Percentiles rank a stretch among this genome's conserved stretches.
phyloP scores from a whole-genome alignment of 2,113 vertebrate species.

The Zapus hudsonius region DNA sequence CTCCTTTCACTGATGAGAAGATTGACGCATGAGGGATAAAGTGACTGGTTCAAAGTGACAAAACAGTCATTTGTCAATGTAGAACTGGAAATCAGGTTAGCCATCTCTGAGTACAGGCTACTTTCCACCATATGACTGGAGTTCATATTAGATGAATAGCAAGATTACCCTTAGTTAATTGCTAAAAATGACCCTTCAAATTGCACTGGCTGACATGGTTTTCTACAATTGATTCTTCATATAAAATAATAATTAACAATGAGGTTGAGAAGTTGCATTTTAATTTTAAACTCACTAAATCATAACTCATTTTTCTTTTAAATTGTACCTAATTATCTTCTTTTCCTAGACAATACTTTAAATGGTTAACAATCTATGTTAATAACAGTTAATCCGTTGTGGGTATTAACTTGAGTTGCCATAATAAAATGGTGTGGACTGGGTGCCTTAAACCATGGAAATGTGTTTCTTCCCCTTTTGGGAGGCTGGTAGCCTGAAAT shows the following conservation, averaged over 20 bases:
- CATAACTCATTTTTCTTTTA: not conserved
- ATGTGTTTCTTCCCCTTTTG: not conserved
- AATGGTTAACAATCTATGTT: not conserved
- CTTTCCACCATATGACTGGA: no score
- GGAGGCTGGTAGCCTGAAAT: not conserved
- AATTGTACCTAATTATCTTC: not conserved
- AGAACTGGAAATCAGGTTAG: conserved; percentile 31
- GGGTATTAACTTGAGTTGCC: not conserved
- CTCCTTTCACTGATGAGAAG: not conserved
- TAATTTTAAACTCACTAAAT: conserved; percentile 32
- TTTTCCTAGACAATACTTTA: not conserved
- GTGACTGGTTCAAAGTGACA: conserved; percentile 43
- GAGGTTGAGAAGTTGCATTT: not conserved
- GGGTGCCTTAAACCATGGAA: not conserved
- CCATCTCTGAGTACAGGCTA: not conserved
- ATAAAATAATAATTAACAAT: not conserved
- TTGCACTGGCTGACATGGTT: not conserved
- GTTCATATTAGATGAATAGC: not conserved
- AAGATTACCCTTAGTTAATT: not conserved
- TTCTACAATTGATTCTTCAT: not conserved
- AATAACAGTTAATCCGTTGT: not conserved
- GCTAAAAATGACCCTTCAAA: conserved; percentile 33
- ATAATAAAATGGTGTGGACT: not conserved
- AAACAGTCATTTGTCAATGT: not conserved
- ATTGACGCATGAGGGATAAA: not conserved